Percentiles rank a stretch among this genome's conserved stretches.
phyloP scores from a whole-genome alignment of 2,113 vertebrate genomes.

The Morone saxatilis region DNA sequence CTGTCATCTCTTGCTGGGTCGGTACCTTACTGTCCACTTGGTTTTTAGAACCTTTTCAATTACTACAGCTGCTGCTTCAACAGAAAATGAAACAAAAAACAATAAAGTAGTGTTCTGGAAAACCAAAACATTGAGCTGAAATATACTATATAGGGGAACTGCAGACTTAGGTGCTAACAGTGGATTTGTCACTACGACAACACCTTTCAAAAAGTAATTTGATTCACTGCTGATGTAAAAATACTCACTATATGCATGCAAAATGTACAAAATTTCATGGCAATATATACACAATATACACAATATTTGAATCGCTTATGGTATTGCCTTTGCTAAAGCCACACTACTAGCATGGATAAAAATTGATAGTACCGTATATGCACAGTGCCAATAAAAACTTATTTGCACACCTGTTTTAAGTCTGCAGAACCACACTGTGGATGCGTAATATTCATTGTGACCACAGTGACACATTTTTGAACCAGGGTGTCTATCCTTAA shows the following conservation, averaged over 20 bases:
- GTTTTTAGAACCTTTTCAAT: background rate
- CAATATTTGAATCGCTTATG: background rate
- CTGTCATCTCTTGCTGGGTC: background rate
- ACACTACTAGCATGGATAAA: background rate
- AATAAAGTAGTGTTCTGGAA: background rate
- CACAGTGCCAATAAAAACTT: background rate
- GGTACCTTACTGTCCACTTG: background rate
- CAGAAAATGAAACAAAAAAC: background rate
- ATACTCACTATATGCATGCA: background rate
- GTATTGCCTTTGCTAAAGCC: background rate
- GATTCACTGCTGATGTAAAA: background rate
- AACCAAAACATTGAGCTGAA: background rate
- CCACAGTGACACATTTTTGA: conserved; percentile 16
- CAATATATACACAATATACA: background rate
- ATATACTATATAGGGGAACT: no score
- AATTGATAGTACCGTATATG: background rate
- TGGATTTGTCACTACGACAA: background rate
- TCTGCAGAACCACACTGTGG: conserved; percentile 5
- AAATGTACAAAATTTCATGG: background rate
- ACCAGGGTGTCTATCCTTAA: conserved; percentile 5
- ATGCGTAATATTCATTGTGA: conserved; percentile 22
- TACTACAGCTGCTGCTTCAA: background rate
- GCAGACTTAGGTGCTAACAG: background rate
- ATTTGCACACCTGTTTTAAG: background rate
- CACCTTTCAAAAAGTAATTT: background rate